These are phyloP conservation scores for Stenchaetothrips biformis DNA, from an alignment of 2,888 invertebrate genomes.

Conservation along the genomic window DNA sequence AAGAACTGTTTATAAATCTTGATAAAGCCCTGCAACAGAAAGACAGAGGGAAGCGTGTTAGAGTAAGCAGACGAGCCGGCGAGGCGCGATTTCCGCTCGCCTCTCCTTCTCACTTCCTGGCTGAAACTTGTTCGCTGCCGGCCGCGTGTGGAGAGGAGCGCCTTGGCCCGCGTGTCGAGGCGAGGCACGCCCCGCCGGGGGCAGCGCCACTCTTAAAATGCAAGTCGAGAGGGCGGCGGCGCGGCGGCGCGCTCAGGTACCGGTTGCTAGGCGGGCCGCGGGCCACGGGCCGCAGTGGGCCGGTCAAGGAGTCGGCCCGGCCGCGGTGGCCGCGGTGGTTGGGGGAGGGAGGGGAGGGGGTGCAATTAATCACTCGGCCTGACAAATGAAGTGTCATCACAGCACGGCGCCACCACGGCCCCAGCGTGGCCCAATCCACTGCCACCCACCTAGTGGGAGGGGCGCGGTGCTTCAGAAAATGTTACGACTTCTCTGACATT, in stretches of 20 bases:
- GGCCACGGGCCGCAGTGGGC: neutral
- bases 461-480: neutral
- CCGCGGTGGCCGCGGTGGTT: neutral
- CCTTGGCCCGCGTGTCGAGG: neutral
- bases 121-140: no score
- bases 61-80: neutral
- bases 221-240: neutral
- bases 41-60: slow-evolving; percentile 14
- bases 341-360: neutral
- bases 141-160: no score
- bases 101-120: no score
- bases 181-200: neutral
- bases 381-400: slow-evolving; percentile 23
- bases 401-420: slow-evolving; percentile 9
- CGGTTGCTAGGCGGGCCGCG: neutral
- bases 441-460: neutral
- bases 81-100: neutral
- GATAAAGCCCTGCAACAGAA: slow-evolving; percentile 81
- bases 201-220: neutral
- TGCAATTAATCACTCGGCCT: slow-evolving; percentile 3
- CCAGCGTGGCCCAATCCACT: neutral
- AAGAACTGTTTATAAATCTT: slow-evolving; percentile 99
- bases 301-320: neutral
- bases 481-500: slow-evolving; percentile 24
- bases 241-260: neutral